These are phyloP conservation scores for Philopedon plagiatum DNA, from an alignment of 2,888 invertebrate species.

Conservation along the genomic window DNA sequence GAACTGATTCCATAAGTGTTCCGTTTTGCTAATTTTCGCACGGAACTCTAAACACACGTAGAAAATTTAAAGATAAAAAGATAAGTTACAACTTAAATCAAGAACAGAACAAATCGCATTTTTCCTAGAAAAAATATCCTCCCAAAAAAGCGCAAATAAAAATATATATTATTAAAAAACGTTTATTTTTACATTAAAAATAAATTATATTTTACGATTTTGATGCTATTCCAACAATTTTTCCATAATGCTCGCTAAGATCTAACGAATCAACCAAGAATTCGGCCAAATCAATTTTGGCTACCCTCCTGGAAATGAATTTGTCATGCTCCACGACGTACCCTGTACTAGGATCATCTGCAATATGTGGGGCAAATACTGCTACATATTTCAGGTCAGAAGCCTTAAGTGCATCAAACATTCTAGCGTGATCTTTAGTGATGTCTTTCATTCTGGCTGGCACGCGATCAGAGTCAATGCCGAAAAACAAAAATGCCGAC, in stretches of 20 bases:
- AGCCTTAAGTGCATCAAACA: conserved; percentile 78
- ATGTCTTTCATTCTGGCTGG: conserved; percentile 80
- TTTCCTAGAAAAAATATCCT: too few relatives aligned
- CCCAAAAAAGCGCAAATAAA: too few relatives aligned
- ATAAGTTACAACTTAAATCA: too few relatives aligned
- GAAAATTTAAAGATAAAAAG: too few relatives aligned
- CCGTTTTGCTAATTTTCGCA: too few relatives aligned
- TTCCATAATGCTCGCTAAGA: conserved; percentile 18
- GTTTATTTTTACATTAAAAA: neutral
- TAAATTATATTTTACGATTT: conserved; percentile 7
- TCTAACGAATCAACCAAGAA: conserved; percentile 40
- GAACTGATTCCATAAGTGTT: too few relatives aligned
- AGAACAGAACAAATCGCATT: too few relatives aligned
- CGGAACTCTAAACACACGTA: too few relatives aligned
- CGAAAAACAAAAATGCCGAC: conserved; percentile 84
- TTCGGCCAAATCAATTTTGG: conserved; percentile 35
- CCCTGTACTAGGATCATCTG: conserved; percentile 28
- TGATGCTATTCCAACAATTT: conserved; percentile 33
- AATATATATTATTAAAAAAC: neutral
- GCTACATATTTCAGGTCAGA: conserved; percentile 81
- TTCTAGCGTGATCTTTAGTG: conserved; percentile 83
- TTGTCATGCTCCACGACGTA: conserved; percentile 29
- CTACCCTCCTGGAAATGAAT: conserved; percentile 21
- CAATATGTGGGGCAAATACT: conserved; percentile 39
- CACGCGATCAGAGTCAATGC: conserved; percentile 75